phyloP scores from a whole-genome alignment of 30 jellyfish, hydroid and myxozoan species.

The Haliclystus octoradiatus region DNA sequence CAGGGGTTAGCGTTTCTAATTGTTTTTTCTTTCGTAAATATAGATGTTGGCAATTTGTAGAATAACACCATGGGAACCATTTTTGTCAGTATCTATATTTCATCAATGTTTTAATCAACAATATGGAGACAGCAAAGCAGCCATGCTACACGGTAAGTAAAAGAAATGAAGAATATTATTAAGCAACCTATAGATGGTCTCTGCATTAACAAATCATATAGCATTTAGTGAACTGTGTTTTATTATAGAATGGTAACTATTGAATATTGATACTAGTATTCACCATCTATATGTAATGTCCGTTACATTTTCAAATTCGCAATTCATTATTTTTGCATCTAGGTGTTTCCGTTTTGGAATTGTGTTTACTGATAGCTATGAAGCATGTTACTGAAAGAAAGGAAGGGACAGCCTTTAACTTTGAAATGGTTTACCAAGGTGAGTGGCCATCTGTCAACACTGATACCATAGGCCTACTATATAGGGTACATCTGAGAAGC shows the following conservation, averaged over 20 bases:
- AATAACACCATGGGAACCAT: conserved; percentile 17
- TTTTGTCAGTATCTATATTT: conserved; percentile 14
- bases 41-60: conserved; percentile 47
- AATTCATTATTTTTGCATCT: background rate
- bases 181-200: no score
- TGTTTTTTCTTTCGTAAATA: background rate
- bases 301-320: background rate
- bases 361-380: conserved; percentile 68
- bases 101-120: conserved; percentile 14
- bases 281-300: background rate
- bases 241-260: no score
- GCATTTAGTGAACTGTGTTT: no score
- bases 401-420: conserved; percentile 77
- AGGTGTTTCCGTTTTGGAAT: conserved; percentile 79
- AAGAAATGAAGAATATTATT: background rate
- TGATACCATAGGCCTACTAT: no score
- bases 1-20: no score
- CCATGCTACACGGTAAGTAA: conserved; percentile 38
- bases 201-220: no score
- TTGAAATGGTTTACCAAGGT: conserved; percentile 85
- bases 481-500: no score
- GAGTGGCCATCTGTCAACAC: conserved; percentile 1
- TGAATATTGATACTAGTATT: no score
- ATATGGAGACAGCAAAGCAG: conserved; percentile 46
- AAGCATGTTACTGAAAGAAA: conserved; percentile 61